Evolutionary conservation across 1,140 invertebrate genomes (phyloP), one percentile per base, ranked within the genome.

Genomic region (Melitaea cinxia): DNA sequence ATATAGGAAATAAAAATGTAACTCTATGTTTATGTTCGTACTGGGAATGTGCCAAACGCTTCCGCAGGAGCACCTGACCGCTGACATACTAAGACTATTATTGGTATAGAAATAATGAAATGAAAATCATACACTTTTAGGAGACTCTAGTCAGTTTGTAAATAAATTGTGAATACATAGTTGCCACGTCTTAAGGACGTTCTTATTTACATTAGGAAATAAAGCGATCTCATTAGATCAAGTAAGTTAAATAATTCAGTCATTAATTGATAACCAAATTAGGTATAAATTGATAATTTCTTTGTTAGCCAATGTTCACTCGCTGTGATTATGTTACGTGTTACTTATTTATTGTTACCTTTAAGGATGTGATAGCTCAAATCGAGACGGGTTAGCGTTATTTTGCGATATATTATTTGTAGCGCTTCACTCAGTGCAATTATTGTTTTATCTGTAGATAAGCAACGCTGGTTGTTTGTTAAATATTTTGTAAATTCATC

Each of bases 281-380:
- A 89, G 85, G 71, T 67, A 78, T 88, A 83, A 87, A 85, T 76
- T 72, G 80, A 85, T 79, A 80, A 70, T 82, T 89, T 85, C 79
- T 89, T 88, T 89, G 86, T 89, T 91, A 91, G 88, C 85, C 84
- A 89, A 89, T 89, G 82, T 89, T 89, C 85, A 84, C 84, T 86
- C 72, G 84, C 86, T 91, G 86, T 91, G 88, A 89, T 91, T 89
- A 83, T 85, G 86, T 91, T 91, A 89, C 77, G 70, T 88, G 85
- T 91, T 88, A 83, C 71, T 82, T 83, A 89, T 87, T 87, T 88
- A 83, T 91, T 89, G 88, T 91, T 91, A 88, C 76, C 78, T 80
- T 82, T 75, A 79, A 77, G 77, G 73, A 81, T 91, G 86, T 91
- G 88, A 91, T 89, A 91, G 82, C 75, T 83, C 84, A 82, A 73